These are phyloP conservation scores for Heptranchias perlo DNA, from an alignment of 2,113 vertebrate species.

Conservation along the genomic window DNA sequence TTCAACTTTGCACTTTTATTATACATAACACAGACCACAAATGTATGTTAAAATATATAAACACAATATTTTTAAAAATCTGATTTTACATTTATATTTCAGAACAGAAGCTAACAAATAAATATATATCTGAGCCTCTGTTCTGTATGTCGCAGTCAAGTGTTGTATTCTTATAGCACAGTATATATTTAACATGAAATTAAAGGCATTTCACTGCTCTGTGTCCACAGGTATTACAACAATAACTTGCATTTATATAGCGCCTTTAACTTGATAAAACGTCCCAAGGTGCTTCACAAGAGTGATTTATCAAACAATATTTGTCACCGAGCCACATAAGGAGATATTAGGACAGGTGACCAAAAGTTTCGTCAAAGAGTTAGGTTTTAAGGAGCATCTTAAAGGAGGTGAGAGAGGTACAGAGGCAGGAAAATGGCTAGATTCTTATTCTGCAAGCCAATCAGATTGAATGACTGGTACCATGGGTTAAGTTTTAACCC, in stretches of 20 bases:
- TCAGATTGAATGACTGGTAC: not conserved
- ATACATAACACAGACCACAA: not conserved
- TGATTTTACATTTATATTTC: not conserved
- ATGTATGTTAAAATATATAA: not conserved
- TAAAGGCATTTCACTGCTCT: not conserved
- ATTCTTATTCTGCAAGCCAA: not conserved
- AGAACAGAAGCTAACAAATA: not conserved
- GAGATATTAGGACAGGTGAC: no score
- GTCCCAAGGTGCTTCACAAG: no score
- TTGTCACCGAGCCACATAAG: no score
- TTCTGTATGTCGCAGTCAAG: not conserved
- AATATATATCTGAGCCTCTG: not conserved
- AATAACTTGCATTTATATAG: no score
- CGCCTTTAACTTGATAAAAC: no score
- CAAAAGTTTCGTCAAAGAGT: no score
- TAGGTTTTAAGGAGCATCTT: no score
- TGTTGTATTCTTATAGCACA: not conserved
- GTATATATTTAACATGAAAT: not conserved
- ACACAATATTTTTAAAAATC: no score
- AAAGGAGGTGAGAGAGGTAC: no score
- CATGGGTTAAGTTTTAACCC: no score
- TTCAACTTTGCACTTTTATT: not conserved
- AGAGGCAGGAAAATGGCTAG: not conserved
- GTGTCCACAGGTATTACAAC: not conserved
- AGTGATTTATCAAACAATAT: no score